A percentile compares a stretch with the other conserved stretches of the same genome.
These are phyloP conservation scores for Bradynema listronoti DNA, from an alignment of 1,140 invertebrate species.

Conservation along the genomic window DNA sequence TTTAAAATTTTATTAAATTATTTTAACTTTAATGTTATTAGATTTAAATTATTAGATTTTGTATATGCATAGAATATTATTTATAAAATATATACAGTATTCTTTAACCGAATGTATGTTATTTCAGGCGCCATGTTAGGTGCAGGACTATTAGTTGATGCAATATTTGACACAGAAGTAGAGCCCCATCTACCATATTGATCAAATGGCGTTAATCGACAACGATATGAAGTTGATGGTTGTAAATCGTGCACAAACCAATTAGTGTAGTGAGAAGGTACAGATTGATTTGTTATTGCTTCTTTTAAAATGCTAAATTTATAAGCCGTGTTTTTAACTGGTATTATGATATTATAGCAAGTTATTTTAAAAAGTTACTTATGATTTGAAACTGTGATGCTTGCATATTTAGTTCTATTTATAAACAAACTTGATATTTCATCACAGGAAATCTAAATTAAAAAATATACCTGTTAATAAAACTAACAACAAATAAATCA, in stretches of 20 bases:
- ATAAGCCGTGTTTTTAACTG: no score
- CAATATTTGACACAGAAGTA: slow-evolving; percentile 1
- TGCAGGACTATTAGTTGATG: slow-evolving; percentile 28
- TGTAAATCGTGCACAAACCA: slow-evolving; percentile 26
- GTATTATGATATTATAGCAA: no score
- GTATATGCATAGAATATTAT: neutral
- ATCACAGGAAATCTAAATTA: no score
- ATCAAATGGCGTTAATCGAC: slow-evolving; percentile 32
- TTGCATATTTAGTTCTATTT: no score
- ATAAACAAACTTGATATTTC: no score
- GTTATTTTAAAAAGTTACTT: no score
- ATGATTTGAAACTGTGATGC: no score
- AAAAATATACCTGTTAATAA: no score
- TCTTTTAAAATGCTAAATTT: no score
- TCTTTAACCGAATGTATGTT: slow-evolving; percentile 1
- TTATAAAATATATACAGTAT: neutral
- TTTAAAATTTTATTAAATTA: neutral
- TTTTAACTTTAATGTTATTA: neutral
- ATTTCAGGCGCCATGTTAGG: slow-evolving; percentile 24
- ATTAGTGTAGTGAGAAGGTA: slow-evolving; percentile 30
- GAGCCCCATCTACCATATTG: slow-evolving; percentile 35
- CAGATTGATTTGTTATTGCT: slow-evolving; percentile 26
- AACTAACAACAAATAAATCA: no score
- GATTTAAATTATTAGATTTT: neutral
- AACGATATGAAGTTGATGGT: slow-evolving; percentile 26